Conservation (phyloP, 2,113 vertebrate genomes). For the Beaufortia kweichowensis region DNA sequence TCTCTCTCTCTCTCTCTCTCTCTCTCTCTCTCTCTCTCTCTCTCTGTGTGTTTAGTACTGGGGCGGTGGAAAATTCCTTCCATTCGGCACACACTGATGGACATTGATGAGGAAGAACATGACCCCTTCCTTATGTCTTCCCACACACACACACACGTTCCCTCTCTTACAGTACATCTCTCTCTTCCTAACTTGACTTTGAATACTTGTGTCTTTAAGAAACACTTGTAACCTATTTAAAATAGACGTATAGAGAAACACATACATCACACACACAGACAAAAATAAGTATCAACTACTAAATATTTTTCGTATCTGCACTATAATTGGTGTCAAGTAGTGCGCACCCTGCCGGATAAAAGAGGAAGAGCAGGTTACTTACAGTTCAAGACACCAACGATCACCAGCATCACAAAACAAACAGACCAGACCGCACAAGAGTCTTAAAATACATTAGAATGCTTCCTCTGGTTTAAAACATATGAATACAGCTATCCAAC, state of each 20-base stretch:
- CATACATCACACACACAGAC: neutral
- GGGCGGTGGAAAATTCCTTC: conserved; percentile 65
- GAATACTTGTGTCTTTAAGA: too few species aligned
- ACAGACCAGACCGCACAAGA: conserved; percentile 12
- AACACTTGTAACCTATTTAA: too few species aligned
- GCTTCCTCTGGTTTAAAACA: too few species aligned
- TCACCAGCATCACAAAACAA: conserved; percentile 18
- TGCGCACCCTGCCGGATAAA: conserved; percentile 32
- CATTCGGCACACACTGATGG: conserved; percentile 53
- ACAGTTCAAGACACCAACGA: neutral
- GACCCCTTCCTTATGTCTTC: conserved; percentile 16
- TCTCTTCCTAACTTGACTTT: neutral
- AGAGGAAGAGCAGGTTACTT: conserved; percentile 3
- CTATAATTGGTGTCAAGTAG: neutral
- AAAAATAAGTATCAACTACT: too few species aligned
- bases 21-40: conserved; percentile 14
- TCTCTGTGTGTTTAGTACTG: conserved; percentile 12
- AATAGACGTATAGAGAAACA: neutral
- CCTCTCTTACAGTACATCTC: too few species aligned
- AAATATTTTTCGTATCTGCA: neutral
- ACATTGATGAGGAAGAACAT: conserved; percentile 46
- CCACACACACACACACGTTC: conserved; percentile 60
- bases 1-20: conserved; percentile 9
- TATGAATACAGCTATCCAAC: neutral
- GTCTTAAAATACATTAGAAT: neutral